phyloP scores from a whole-genome alignment of 2,113 vertebrate species.

The Cheirogaleus medius region DNA sequence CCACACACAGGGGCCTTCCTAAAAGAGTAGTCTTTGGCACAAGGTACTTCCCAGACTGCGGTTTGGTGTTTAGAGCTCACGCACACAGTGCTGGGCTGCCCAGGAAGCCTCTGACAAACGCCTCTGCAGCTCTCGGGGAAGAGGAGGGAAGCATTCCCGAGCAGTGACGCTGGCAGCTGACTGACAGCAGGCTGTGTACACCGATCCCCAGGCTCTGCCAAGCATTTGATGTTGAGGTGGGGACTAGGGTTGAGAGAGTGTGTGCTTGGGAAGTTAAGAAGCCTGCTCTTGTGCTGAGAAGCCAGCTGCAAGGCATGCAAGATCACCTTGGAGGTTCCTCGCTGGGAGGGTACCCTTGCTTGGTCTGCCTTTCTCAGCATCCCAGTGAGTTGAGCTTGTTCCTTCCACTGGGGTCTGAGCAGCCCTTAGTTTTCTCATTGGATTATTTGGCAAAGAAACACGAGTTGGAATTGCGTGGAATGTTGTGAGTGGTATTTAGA shows the following conservation, averaged over 20 bases:
- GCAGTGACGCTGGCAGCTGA: slow-evolving; percentile 11
- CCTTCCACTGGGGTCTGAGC: not conserved
- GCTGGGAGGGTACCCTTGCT: not conserved
- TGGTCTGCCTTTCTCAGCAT: not conserved
- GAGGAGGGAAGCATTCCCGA: slow-evolving; percentile 44
- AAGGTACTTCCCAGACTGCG: not conserved
- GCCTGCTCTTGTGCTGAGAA: not conserved
- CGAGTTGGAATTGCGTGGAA: not conserved
- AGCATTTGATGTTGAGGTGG: slow-evolving; percentile 53
- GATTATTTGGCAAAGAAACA: slow-evolving; percentile 19
- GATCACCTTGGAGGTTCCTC: not conserved
- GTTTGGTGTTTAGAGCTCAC: not conserved
- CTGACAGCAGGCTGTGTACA: slow-evolving; percentile 46
- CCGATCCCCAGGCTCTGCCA: slow-evolving; percentile 33
- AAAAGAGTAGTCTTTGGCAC: not conserved
- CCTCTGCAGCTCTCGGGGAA: slow-evolving; percentile 41
- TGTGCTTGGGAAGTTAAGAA: not conserved
- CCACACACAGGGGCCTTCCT: not conserved
- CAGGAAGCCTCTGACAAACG: not conserved
- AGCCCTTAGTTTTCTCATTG: slow-evolving; percentile 5
- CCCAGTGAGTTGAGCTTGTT: not conserved
- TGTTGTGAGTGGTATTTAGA: slow-evolving; percentile 18
- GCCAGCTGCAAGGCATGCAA: not conserved
- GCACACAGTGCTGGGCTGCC: not conserved
- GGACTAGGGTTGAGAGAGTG: not conserved